A percentile compares a stretch with the other conserved stretches of the same genome.
Evolutionary conservation across 2,797 vertebrate species (phyloP).

Genomic region (Parotocinclus haroldoi): DNA sequence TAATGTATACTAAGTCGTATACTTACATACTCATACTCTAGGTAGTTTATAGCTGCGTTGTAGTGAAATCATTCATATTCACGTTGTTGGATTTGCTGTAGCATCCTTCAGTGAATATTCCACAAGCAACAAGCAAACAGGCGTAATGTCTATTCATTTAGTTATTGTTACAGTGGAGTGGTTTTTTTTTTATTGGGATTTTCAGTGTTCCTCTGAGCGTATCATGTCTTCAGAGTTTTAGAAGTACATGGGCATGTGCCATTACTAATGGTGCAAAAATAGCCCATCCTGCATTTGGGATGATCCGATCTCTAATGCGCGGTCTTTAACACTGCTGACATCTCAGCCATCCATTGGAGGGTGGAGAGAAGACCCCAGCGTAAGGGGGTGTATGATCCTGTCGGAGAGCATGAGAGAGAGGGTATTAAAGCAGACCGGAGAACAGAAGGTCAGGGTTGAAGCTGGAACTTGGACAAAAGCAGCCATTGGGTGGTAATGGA

Average conservation of each 20-base stretch:
- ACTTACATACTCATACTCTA: too few species aligned
- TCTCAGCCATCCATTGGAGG: constrained; percentile 67
- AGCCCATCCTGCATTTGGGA: constrained; percentile 53
- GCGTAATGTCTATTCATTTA: too few species aligned
- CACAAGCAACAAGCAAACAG: too few species aligned
- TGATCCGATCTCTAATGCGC: constrained; percentile 58
- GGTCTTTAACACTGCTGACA: constrained; percentile 71
- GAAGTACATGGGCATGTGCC: constrained; percentile 55
- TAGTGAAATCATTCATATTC: too few species aligned
- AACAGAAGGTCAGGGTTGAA: constrained; percentile 37
- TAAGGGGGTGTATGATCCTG: constrained; percentile 24
- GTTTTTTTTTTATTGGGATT: too few species aligned
- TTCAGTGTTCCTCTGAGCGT: too few species aligned
- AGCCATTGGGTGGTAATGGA: constrained; percentile 25
- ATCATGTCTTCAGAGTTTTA: constrained; percentile 8
- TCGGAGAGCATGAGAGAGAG: constrained; percentile 20
- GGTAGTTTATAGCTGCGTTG: too few species aligned
- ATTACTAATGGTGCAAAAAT: constrained; percentile 56
- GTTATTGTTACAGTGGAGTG: too few species aligned
- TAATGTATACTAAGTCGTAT: too few species aligned
- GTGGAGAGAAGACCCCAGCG: constrained; percentile 15
- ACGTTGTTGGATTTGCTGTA: too few species aligned
- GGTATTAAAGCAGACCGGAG: constrained; percentile 14
- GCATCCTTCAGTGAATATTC: too few species aligned
- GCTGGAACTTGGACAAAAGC: constrained; percentile 2